Evolutionary conservation across 2,797 vertebrate genomes (phyloP).

Genomic region (Parauchenoglanis punctatus): DNA sequence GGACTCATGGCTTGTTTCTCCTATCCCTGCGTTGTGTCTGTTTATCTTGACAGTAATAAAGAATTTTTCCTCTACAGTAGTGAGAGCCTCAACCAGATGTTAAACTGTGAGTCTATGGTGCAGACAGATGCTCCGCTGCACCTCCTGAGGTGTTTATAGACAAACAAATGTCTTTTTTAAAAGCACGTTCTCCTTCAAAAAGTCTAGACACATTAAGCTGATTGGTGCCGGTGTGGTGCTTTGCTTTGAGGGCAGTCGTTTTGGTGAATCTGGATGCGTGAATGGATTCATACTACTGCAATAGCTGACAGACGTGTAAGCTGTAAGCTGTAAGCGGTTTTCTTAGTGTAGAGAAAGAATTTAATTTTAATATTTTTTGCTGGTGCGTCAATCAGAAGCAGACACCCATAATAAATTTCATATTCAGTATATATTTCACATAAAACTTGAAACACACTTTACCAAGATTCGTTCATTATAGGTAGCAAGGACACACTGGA

Average conservation of each 20-base stretch:
- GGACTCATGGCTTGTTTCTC: background rate
- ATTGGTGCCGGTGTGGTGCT: background rate
- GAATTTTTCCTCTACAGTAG: constrained; percentile 54
- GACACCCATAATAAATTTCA: background rate
- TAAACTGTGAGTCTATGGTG: constrained; percentile 41
- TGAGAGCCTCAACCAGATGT: constrained; percentile 26
- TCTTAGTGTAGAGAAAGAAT: background rate
- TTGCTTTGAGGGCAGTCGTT: background rate
- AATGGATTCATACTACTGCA: background rate
- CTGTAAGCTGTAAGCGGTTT: background rate
- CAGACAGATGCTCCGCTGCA: constrained; percentile 54
- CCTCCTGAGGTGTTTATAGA: constrained; percentile 42
- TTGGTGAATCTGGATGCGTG: background rate
- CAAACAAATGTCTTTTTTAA: constrained; percentile 38
- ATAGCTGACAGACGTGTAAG: background rate
- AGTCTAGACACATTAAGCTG: background rate
- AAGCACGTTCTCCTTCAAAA: constrained; percentile 43
- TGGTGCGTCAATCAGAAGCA: background rate
- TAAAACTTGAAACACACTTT: background rate
- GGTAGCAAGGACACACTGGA: background rate
- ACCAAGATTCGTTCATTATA: background rate
- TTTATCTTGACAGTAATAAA: constrained; percentile 40
- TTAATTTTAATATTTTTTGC: too few relatives aligned
- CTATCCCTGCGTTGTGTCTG: background rate
- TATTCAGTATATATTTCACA: background rate